phyloP scores from a whole-genome alignment of 2,113 vertebrate genomes.

The mouse (Mus musculus) region DNA sequence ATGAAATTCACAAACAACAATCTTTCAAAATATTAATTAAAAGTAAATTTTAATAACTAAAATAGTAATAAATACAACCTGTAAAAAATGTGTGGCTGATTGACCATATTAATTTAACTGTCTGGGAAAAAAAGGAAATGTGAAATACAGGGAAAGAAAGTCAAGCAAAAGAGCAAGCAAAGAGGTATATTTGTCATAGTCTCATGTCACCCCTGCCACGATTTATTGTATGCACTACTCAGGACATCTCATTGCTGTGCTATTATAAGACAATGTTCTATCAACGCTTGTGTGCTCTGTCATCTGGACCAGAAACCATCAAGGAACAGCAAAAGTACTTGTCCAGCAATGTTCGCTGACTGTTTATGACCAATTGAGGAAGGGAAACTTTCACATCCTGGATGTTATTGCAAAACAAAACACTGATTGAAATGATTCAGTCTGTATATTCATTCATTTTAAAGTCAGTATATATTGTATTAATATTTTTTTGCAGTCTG shows the following conservation, averaged over 20 bases:
- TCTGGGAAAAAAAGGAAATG: not conserved
- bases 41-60: not conserved
- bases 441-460: not conserved
- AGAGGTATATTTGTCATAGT: conserved; percentile 7
- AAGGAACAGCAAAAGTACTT: conserved; percentile 14
- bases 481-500: not conserved
- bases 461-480: not conserved
- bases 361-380: conserved; percentile 51
- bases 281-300: not conserved
- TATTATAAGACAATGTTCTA: not conserved
- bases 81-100: conserved; percentile 66
- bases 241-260: not conserved
- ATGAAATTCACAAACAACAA: not conserved
- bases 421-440: not conserved
- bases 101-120: conserved; percentile 46
- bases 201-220: not conserved
- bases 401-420: not conserved
- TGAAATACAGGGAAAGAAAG: conserved; percentile 48
- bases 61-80: conserved; percentile 64
- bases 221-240: conserved; percentile 3
- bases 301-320: conserved; percentile 1
- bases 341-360: conserved; percentile 19
- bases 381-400: not conserved
- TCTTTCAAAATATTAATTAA: not conserved
- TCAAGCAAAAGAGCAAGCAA: not conserved